Evolutionary conservation across 2,797 vertebrate species (phyloP).

Genomic region (Chelidonichthys spinosus): DNA sequence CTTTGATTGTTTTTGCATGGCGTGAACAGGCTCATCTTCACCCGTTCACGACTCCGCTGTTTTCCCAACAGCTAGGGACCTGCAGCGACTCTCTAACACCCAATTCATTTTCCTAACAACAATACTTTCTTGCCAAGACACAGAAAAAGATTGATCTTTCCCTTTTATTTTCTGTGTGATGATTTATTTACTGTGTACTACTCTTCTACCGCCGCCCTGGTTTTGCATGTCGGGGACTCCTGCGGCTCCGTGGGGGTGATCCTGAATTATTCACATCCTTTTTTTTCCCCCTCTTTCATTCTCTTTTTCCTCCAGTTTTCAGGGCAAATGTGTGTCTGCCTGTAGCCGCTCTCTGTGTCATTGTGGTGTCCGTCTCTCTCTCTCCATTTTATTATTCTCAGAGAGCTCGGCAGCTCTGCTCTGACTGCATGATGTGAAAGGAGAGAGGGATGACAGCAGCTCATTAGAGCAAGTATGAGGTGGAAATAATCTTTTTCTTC

Average conservation of each 20-base stretch:
- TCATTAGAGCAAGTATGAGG: conserved; percentile 69
- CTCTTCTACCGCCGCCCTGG: conserved; percentile 56
- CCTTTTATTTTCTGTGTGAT: conserved; percentile 67
- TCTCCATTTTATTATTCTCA: conserved; percentile 69
- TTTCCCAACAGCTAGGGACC: conserved; percentile 50
- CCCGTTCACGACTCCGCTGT: conserved; percentile 42
- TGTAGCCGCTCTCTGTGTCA: conserved; percentile 57
- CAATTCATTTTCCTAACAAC: conserved; percentile 63
- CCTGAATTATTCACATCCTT: conserved; percentile 74
- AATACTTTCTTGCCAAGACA: conserved; percentile 43
- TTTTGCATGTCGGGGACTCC: conserved; percentile 75
- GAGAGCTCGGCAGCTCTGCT: conserved; percentile 54
- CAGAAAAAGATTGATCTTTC: conserved; percentile 56
- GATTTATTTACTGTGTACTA: conserved; percentile 76
- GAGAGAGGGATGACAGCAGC: conserved; percentile 62
- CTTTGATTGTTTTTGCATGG: conserved; percentile 59
- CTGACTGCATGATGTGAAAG: conserved; percentile 63
- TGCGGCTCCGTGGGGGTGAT: conserved; percentile 54
- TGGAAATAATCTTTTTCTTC: conserved; percentile 64
- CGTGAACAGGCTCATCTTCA: conserved; percentile 36
- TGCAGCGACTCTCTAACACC: conserved; percentile 43
- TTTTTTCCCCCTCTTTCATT: conserved; percentile 58
- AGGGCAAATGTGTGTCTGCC: conserved; percentile 58
- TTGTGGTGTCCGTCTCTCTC: conserved; percentile 53
- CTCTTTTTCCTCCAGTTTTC: conserved; percentile 68